Percentiles rank a stretch among this genome's conserved stretches.
These are phyloP conservation scores for Eretmocerus hayati DNA, from an alignment of 2,888 invertebrate genomes.

Conservation along the genomic window DNA sequence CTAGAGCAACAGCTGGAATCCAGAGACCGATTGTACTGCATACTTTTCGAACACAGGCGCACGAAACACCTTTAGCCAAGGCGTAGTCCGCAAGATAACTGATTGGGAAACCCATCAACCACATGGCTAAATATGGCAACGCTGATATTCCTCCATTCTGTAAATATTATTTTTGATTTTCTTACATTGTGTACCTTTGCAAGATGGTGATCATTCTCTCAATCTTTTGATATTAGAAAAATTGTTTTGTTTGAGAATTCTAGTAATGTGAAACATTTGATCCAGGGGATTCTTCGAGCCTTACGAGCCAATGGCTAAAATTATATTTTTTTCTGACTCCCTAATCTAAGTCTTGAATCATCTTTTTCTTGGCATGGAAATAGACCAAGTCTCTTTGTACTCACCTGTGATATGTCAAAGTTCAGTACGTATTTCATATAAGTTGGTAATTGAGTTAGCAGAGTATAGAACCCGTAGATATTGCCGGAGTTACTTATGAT, in stretches of 20 bases:
- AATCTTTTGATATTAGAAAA: too few relatives aligned
- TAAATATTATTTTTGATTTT: too few relatives aligned
- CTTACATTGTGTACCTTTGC: too few relatives aligned
- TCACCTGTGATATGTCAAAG: conserved; percentile 52
- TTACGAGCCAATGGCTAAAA: too few relatives aligned
- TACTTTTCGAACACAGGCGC: conserved; percentile 38
- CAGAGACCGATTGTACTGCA: conserved; percentile 53
- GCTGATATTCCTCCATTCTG: conserved; percentile 51
- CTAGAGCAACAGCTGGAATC: conserved; percentile 47
- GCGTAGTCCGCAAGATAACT: conserved; percentile 50
- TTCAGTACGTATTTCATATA: conserved; percentile 59
- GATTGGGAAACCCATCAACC: conserved; percentile 49
- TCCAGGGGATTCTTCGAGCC: too few relatives aligned
- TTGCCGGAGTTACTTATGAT: conserved; percentile 59
- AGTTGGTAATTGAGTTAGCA: conserved; percentile 64
- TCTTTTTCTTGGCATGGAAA: too few relatives aligned
- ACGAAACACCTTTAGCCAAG: conserved; percentile 33
- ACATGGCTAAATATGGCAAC: conserved; percentile 53
- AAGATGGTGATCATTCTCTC: too few relatives aligned
- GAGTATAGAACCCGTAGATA: conserved; percentile 68
- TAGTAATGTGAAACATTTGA: too few relatives aligned
- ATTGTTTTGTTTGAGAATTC: too few relatives aligned
- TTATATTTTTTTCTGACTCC: too few relatives aligned
- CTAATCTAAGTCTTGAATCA: too few relatives aligned
- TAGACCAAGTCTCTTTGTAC: too few relatives aligned